Base-by-base conservation (phyloP, 2,113 vertebrate species). In the Caloenas nicobarica region DNA sequence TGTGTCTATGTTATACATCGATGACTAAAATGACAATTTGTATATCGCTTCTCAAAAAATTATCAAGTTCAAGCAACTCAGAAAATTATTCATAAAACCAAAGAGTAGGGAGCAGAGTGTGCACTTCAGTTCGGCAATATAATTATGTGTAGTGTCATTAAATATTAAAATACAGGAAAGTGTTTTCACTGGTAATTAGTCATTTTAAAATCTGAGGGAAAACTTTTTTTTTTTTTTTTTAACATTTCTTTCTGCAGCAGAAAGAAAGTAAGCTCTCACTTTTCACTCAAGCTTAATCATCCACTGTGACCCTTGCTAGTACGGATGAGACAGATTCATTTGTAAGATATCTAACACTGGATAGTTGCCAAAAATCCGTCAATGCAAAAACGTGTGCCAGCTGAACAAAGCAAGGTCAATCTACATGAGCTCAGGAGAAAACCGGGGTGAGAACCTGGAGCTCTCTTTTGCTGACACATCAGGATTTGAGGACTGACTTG, bases 351-450 rank as follows among this genome's bases (percentile, higher is more conserved):
- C 81, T 88, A 79, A 85, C 7, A 0, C 36, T 91, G 93, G 81
- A 82, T 12, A 31, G 68, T 8, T 92, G 91, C 93, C 92, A 96
- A 82, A 94, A 92, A 71, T 28, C 70, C 74, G 81, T 89, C 86
- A 87, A 31, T 48, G 70, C 46, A 70, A 69, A 94, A 93, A 84
- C 23, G 4, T 24, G 77, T 46, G 44, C 66, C 76, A 76, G 61
- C 44, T 92, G 91, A 95, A 94, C 78, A 95, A 93, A 96, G 96
- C 91, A 97, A 96, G 95, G 93, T 95, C 92, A 96, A 50, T 53
- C 69, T 61, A 18, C 76, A 61, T 34, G 77, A 95, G 70, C 65
- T 86, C 77, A 91, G 80, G 93, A 96, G 77, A 96, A 88, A 92
- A 82, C 17, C 77, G 91, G 25, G 71, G 44, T 92, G 73, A 94